These are phyloP conservation scores for Enteromius trimaculatus DNA, from an alignment of 2,797 vertebrate genomes.

Conservation along the genomic window DNA sequence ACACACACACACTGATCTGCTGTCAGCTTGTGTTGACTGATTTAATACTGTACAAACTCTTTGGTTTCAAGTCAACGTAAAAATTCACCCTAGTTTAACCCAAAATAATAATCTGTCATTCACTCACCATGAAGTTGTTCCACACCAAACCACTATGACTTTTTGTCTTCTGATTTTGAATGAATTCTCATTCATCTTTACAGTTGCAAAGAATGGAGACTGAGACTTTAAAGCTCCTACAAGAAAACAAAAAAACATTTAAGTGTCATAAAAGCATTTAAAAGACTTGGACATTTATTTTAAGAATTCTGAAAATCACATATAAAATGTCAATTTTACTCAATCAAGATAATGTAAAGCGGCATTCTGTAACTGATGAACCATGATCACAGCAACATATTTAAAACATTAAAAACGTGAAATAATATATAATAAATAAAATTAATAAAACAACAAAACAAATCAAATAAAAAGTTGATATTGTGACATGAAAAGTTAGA, in stretches of 20 bases:
- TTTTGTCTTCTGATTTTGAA: not conserved
- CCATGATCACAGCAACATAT: not conserved
- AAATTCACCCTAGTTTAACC: not conserved
- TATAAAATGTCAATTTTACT: not conserved
- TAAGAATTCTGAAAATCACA: not conserved
- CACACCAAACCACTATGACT: too few species aligned
- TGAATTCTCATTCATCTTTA: too few species aligned
- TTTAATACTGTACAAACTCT: slow-evolving; percentile 13
- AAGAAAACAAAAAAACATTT: not conserved
- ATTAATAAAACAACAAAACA: not conserved
- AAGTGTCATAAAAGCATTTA: not conserved
- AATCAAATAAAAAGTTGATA: not conserved
- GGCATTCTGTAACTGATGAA: not conserved
- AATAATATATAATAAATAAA: too few species aligned
- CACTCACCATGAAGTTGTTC: not conserved
- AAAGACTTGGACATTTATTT: not conserved
- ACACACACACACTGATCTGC: slow-evolving; percentile 6
- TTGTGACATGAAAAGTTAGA: not conserved
- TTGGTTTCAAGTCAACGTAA: slow-evolving; percentile 5
- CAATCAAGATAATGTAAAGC: not conserved
- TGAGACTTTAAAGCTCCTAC: not conserved
- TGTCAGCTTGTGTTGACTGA: not conserved
- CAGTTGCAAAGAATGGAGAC: not conserved
- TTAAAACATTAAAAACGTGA: not conserved
- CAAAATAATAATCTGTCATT: not conserved